Evolutionary conservation across 2,888 invertebrate species (phyloP), one percentile per base, ranked within the genome.

Genomic region (Xestia xanthographa): DNA sequence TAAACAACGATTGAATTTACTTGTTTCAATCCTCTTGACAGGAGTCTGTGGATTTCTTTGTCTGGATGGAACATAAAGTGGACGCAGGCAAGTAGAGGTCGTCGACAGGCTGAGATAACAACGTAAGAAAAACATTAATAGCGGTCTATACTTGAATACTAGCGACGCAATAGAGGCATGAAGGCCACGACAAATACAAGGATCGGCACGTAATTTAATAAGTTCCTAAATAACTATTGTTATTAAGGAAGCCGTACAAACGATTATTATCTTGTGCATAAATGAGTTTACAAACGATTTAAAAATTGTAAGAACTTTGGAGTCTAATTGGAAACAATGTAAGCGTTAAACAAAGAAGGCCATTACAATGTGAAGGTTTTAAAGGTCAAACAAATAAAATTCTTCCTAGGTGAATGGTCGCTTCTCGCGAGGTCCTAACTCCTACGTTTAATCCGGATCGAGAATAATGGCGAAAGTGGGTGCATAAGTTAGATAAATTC

Each of bases 81-180:
- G 78, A 86, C 72, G 76, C 56, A 66, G 41, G 41, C 53, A 63
- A 67, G 38, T 82, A 75, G 72, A 83, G 89, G 89, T 86, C 88
- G 80, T 75, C 84, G 82, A 80, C 84, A 84, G 84, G 50, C 89
- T 78, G 72, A 81, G 89, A 88, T 88, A 88, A 85, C 85, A 86
- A 82, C 75, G 79, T 79, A 83, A 86, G 79, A 85, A 86, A 72
- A 84, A 88, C 83, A 82, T 82, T 80, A 86, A 79, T 75, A 79
- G 58, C 79, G 34, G 74, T 76, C 74, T 82, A 86, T 85, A 84
- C 84, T 82, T 84, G 75, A 77, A 71, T 78, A 69, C 78, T 74
- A 73, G 72, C 79, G 87, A 85, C 87, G 87, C 88, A 88, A 86
- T 87, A 81, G 83, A 86, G 56, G 70, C 76, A 79, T 67, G 72